Conservation (phyloP, 2,888 invertebrate species). For the Chymomyza fuscimana region DNA sequence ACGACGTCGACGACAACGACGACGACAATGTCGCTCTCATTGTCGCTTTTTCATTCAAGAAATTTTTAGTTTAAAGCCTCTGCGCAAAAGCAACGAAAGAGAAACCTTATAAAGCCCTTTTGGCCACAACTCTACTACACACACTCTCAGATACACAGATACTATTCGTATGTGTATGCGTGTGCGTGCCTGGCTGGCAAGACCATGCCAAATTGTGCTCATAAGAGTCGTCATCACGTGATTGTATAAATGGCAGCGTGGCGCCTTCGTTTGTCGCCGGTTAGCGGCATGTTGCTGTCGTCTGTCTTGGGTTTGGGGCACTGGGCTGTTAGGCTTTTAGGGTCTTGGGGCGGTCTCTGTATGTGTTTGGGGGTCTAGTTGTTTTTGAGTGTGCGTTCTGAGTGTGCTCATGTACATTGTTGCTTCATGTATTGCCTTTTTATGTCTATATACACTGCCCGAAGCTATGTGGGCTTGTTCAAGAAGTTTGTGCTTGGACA, state of each 20-base stretch:
- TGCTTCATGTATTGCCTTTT: slow-evolving; percentile 57
- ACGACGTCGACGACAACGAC: slow-evolving; percentile 14
- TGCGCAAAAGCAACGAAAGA: slow-evolving; percentile 56
- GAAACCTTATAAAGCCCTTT: slow-evolving; percentile 44
- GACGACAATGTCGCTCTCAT: slow-evolving; percentile 31
- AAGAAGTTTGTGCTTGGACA: no score
- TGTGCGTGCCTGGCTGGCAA: background rate
- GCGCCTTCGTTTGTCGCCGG: slow-evolving; percentile 57
- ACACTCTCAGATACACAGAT: no score
- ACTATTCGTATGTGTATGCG: background rate
- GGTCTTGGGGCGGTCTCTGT: background rate
- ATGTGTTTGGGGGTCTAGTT: slow-evolving; percentile 46
- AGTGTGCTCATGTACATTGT: slow-evolving; percentile 49
- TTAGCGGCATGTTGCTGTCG: slow-evolving; percentile 56
- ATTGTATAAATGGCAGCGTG: slow-evolving; percentile 63
- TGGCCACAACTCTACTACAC: no score
- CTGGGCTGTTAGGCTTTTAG: no score
- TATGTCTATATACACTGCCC: slow-evolving; percentile 18
- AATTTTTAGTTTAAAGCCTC: slow-evolving; percentile 15
- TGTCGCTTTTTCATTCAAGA: slow-evolving; percentile 62
- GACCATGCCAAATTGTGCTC: background rate
- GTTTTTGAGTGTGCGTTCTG: background rate
- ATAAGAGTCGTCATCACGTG: slow-evolving; percentile 51
- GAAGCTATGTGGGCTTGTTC: slow-evolving; percentile 35
- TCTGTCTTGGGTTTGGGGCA: background rate